These are phyloP conservation scores for Gallirallus australis DNA, from an alignment of 2,797 vertebrate species.

Conservation along the genomic window DNA sequence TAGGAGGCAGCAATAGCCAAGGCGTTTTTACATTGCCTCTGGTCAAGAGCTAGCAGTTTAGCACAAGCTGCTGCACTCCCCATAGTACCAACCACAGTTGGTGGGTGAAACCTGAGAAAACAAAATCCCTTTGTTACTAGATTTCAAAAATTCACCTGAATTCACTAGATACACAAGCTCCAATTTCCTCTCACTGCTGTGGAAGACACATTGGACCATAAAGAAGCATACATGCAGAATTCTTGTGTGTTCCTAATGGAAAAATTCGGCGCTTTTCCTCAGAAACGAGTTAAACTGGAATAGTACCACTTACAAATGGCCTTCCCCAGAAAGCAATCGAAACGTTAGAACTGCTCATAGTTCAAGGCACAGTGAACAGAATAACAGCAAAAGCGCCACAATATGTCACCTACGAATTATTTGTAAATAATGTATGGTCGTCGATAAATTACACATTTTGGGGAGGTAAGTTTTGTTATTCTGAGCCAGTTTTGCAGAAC, in stretches of 20 bases:
- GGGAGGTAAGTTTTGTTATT: background rate
- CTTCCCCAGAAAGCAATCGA: background rate
- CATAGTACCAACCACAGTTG: slow-evolving; percentile 91
- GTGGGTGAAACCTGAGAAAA: slow-evolving; percentile 91
- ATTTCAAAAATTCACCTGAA: background rate
- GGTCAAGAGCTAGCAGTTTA: slow-evolving; percentile 86
- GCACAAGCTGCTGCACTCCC: slow-evolving; percentile 91
- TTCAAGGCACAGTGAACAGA: background rate
- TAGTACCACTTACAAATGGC: background rate
- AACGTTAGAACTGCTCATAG: background rate
- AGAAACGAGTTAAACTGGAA: background rate
- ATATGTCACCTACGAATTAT: background rate
- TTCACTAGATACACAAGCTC: background rate
- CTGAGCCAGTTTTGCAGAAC: background rate
- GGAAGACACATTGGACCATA: background rate
- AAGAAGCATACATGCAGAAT: background rate
- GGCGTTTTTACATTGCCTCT: slow-evolving; percentile 82
- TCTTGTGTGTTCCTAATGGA: rapidly evolving
- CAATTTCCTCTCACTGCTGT: background rate
- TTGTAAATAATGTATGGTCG: background rate
- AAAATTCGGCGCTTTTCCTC: background rate
- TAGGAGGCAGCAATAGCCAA: slow-evolving; percentile 92
- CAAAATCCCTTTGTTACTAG: background rate
- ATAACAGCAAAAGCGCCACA: background rate
- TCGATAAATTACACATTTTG: background rate